phyloP scores from a whole-genome alignment of 2,113 vertebrate species.

The Sander vitreus region DNA sequence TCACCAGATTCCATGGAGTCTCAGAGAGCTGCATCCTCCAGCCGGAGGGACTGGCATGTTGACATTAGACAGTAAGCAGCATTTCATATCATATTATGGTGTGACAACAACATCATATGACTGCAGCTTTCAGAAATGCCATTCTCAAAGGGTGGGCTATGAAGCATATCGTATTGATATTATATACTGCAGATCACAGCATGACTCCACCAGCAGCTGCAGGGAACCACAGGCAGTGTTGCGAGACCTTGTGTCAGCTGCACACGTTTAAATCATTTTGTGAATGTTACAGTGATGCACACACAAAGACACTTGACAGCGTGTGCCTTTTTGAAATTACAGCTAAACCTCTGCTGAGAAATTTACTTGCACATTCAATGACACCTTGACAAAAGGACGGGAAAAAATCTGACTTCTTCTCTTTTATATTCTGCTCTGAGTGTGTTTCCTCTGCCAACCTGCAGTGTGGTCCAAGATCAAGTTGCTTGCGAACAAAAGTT shows the following conservation, averaged over 20 bases:
- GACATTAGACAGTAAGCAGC: conserved; percentile 69
- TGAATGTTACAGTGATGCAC: conserved; percentile 17
- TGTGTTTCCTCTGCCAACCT: background rate
- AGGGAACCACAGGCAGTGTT: background rate
- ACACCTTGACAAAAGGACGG: conserved; percentile 4
- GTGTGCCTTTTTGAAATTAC: conserved; percentile 2
- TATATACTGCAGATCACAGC: conserved; percentile 39
- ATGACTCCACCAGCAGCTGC: background rate
- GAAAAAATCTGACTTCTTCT: background rate
- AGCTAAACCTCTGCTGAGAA: conserved; percentile 23
- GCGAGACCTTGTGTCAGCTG: conserved; percentile 16
- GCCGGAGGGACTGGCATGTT: conserved; percentile 48
- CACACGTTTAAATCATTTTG: conserved; percentile 12
- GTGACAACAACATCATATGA: conserved; percentile 35
- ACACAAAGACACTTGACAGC: conserved; percentile 25
- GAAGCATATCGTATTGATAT: conserved; percentile 47
- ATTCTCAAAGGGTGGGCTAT: conserved; percentile 23
- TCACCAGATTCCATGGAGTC: conserved; percentile 66
- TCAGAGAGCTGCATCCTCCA: conserved; percentile 25
- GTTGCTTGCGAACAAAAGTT: conserved; percentile 23
- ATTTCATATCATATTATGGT: conserved; percentile 51
- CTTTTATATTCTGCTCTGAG: conserved; percentile 1
- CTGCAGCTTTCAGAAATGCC: conserved; percentile 56
- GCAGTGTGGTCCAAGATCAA: background rate
- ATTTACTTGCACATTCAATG: conserved; percentile 20